Evolutionary conservation across 2,888 invertebrate species (phyloP), one percentile per base, ranked within the genome.

Genomic region (Salticus scenicus): DNA sequence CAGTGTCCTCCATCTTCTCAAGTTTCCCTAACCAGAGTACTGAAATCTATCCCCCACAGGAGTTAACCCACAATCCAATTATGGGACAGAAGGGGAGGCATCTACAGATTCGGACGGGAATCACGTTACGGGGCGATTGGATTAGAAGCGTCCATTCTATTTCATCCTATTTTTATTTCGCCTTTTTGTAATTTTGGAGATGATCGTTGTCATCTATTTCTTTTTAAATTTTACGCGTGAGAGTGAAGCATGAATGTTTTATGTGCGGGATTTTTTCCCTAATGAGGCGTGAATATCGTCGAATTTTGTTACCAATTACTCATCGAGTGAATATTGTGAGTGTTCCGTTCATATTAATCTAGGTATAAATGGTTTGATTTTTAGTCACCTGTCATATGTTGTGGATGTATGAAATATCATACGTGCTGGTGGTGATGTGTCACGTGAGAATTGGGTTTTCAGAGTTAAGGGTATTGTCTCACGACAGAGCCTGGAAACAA

Each of bases 121-220:
- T 82, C 82, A 75, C 70, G 82, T 82, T 82, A 82, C 82, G 64
- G 28, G 30, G 64, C 57, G 75, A 82, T 82, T 82, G 75, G 82
- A 82, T 82, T 82, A 82, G 70, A 24, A 42, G 30, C 78, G 73
- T 66, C 51, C 73, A 20, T 67, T 57, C 73, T 24, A 30, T 14
- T 17, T 31, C 17, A 2, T n/a, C 24, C 37, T 37, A n/a, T 24
- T 27, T 69, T 63, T 64, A 27, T 37, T 30, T 17, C 27, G 24
- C 33, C 27, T 27, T 27, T 17, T 24, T 57, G 20, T 24, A 4
- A 24, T 24, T 57, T 57, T 57, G 47, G 31, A 12, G 69, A 31
- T 47, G 51, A 28, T 28, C n/a, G 69, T 69, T 31, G 72, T 31
- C 42, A n/a, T 33, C 74, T 72, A 75, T 82, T 82, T 82, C n/a